These are phyloP conservation scores for Aurelia sp. DNA, from an alignment of 30 jellyfish, hydroid and myxozoan species.

Conservation along the genomic window DNA sequence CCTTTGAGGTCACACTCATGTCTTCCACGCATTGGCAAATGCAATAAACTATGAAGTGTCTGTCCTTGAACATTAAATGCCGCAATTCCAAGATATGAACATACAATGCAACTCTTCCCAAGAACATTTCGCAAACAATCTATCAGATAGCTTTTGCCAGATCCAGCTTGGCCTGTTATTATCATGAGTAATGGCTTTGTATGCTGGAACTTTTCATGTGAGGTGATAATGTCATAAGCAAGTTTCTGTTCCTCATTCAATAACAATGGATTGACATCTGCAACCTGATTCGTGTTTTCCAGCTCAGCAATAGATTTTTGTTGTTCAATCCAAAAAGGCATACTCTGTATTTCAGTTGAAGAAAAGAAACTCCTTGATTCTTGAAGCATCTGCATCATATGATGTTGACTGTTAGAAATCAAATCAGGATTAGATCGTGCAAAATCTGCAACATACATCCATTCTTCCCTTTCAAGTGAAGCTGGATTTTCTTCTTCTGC, in stretches of 20 bases:
- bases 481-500: too few species aligned
- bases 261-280: too few species aligned
- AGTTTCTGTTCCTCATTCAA: too few species aligned
- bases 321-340: too few species aligned
- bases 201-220: too few species aligned
- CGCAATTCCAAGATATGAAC: constrained; percentile 52
- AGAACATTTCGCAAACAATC: constrained; percentile 18
- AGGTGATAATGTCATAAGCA: too few species aligned
- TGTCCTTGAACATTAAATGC: constrained; percentile 63
- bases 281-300: too few species aligned
- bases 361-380: constrained; percentile 1
- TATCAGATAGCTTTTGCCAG: constrained; percentile 59
- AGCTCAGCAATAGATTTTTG: too few species aligned
- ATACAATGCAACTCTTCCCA: constrained; percentile 7
- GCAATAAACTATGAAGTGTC: constrained; percentile 49
- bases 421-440: not conserved
- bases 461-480: constrained; percentile 56
- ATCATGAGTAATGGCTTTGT: too few species aligned
- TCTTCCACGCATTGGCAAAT: constrained; percentile 45
- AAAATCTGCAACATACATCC: constrained; percentile 64
- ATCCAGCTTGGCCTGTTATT: constrained; percentile 20
- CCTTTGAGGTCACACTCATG: too few species aligned
- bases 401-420: not conserved
- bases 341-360: not conserved
- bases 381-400: not conserved